Evolutionary conservation across 2,888 invertebrate genomes (phyloP).

Genomic region (Ectemnius lituratus): DNA sequence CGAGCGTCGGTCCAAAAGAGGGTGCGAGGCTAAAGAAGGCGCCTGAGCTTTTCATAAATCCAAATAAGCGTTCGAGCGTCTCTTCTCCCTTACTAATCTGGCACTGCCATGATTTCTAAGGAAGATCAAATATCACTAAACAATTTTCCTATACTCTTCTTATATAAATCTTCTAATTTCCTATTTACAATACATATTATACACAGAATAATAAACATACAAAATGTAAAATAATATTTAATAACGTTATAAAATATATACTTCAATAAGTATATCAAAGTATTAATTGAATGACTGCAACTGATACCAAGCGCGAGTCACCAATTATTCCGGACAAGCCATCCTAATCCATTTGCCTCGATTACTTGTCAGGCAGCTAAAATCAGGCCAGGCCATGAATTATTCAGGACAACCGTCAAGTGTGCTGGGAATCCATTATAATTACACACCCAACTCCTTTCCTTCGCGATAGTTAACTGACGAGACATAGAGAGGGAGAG

Average conservation of each 20-base stretch:
- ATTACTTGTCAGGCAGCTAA: slow-evolving; percentile 6
- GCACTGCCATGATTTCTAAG: slow-evolving; percentile 43
- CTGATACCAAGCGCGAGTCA: background rate
- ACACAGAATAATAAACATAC: too few species aligned
- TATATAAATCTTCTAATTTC: too few species aligned
- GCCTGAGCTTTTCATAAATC: slow-evolving; percentile 68
- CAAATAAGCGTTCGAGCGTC: slow-evolving; percentile 64
- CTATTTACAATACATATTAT: too few species aligned
- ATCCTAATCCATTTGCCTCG: slow-evolving; percentile 17
- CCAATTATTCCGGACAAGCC: slow-evolving; percentile 15
- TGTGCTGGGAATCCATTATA: slow-evolving; percentile 5
- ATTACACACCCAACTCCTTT: background rate
- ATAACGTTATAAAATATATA: too few species aligned
- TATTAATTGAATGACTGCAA: too few species aligned
- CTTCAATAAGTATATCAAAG: too few species aligned
- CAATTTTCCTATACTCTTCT: slow-evolving; percentile 33
- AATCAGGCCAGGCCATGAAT: slow-evolving; percentile 14
- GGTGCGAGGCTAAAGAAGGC: slow-evolving; percentile 7
- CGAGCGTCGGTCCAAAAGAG: background rate
- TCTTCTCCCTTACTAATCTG: slow-evolving; percentile 51
- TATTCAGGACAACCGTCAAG: slow-evolving; percentile 22
- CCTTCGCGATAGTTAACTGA: background rate
- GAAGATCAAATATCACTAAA: slow-evolving; percentile 43
- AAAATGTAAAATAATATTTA: too few species aligned
- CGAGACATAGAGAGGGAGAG: background rate